Conservation (phyloP, 1,140 invertebrate species). For the Drosophila mauritiana region DNA sequence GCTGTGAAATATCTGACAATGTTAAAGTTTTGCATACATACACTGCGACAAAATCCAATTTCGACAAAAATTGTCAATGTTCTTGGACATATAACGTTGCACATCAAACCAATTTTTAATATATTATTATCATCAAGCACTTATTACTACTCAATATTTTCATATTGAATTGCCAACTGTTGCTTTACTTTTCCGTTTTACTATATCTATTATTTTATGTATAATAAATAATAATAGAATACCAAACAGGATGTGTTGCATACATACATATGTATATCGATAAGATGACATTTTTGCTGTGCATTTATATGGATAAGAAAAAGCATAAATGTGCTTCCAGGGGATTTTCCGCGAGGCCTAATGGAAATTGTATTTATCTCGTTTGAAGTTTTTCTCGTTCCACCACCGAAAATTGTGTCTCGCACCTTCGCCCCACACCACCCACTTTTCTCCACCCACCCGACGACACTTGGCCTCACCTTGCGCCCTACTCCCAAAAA, state of each 20-base stretch:
- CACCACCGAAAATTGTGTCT: slow-evolving; percentile 45
- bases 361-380: slow-evolving; percentile 83
- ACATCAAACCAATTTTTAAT: too few relatives aligned
- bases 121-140: too few relatives aligned
- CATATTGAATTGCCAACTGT: too few relatives aligned
- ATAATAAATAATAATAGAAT: too few relatives aligned
- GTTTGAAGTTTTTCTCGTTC: slow-evolving; percentile 74
- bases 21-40: slow-evolving; percentile 6
- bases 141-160: too few relatives aligned
- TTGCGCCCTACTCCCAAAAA: slow-evolving; percentile 27
- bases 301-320: slow-evolving; percentile 36
- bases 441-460: slow-evolving; percentile 13
- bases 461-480: slow-evolving; percentile 75
- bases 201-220: too few relatives aligned
- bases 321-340: slow-evolving; percentile 79
- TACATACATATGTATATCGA: too few relatives aligned
- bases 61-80: too few relatives aligned
- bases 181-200: too few relatives aligned
- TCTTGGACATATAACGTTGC: too few relatives aligned
- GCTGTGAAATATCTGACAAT: slow-evolving; percentile 36
- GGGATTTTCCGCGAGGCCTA: slow-evolving; percentile 74
- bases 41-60: slow-evolving; percentile 6
- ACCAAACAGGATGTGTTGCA: too few relatives aligned
- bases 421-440: slow-evolving; percentile 17
- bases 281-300: not conserved